These are phyloP conservation scores for Battus philenor DNA, from an alignment of 1,140 invertebrate genomes.

Conservation along the genomic window DNA sequence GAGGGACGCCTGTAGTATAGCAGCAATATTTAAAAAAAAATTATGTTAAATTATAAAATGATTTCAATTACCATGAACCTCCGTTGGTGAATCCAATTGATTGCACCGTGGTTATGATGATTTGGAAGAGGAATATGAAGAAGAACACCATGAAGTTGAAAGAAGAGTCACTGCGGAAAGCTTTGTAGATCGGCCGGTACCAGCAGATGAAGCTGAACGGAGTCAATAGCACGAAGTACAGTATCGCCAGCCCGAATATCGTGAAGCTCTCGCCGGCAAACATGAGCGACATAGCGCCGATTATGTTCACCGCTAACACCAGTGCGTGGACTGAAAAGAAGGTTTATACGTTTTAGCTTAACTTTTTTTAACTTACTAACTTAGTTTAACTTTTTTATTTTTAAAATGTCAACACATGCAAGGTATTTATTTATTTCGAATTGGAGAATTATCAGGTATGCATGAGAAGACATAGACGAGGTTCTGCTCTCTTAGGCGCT, in stretches of 20 bases:
- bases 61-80: slow-evolving; percentile 82
- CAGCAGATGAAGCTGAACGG: slow-evolving; percentile 99
- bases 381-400: too few relatives aligned
- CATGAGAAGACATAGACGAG: slow-evolving; percentile 10
- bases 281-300: slow-evolving; percentile 87
- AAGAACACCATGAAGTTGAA: slow-evolving; percentile 99
- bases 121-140: slow-evolving; percentile 99
- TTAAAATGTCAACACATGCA: too few relatives aligned
- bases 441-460: too few relatives aligned
- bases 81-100: slow-evolving; percentile 88
- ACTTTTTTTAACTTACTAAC: too few relatives aligned
- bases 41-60: too few relatives aligned
- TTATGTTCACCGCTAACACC: slow-evolving; percentile 89
- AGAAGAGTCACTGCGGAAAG: slow-evolving; percentile 94
- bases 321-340: slow-evolving; percentile 89
- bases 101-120: slow-evolving; percentile 91
- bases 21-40: too few relatives aligned
- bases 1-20: too few relatives aligned
- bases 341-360: slow-evolving; percentile 21
- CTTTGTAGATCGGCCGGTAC: slow-evolving; percentile 85
- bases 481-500: too few relatives aligned
- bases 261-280: slow-evolving; percentile 79
- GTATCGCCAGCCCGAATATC: slow-evolving; percentile 92
- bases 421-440: too few relatives aligned
- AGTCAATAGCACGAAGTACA: slow-evolving; percentile 94